Conservation (phyloP, 2,888 invertebrate genomes). For the Neoascia interrupta region DNA sequence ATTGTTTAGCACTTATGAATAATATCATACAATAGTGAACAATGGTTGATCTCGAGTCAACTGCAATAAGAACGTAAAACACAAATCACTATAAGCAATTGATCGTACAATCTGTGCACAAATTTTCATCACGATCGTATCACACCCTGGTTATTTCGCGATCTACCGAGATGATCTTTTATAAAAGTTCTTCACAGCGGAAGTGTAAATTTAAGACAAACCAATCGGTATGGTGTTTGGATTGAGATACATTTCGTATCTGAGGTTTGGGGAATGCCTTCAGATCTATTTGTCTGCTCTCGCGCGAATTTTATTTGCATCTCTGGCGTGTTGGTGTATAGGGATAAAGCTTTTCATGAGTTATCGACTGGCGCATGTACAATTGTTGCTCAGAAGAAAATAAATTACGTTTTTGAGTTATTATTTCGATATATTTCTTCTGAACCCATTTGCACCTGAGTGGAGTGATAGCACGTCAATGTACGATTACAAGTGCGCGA, state of each 20-base stretch:
- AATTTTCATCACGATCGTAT: conserved; percentile 18
- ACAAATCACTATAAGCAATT: conserved; percentile 6
- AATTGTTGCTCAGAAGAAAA: conserved; percentile 20
- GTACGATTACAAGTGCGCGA: too few relatives aligned
- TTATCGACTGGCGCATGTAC: conserved; percentile 58
- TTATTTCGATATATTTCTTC: conserved; percentile 5
- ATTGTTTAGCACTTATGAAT: conserved; percentile 5
- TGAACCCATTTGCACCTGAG: conserved; percentile 46
- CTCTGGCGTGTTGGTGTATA: conserved; percentile 1
- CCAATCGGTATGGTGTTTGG: too few relatives aligned
- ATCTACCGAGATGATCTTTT: conserved; percentile 11
- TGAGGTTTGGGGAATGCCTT: conserved; percentile 36
- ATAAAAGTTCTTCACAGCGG: conserved; percentile 32
- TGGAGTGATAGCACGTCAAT: too few relatives aligned
- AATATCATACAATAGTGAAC: background rate
- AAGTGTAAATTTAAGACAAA: conserved; percentile 6
- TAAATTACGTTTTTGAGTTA: conserved; percentile 32
- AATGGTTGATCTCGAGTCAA: too few relatives aligned
- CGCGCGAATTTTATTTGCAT: conserved; percentile 18
- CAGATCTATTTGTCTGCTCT: conserved; percentile 9
- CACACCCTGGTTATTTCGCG: conserved; percentile 22
- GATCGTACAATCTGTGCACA: conserved; percentile 8
- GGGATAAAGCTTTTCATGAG: conserved; percentile 57
- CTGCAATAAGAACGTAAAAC: background rate
- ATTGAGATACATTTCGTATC: conserved; percentile 40